A percentile compares a stretch with the other conserved stretches of the same genome.
Evolutionary conservation across 2,797 vertebrate genomes (phyloP).

Genomic region (Apodemus agrarius): DNA sequence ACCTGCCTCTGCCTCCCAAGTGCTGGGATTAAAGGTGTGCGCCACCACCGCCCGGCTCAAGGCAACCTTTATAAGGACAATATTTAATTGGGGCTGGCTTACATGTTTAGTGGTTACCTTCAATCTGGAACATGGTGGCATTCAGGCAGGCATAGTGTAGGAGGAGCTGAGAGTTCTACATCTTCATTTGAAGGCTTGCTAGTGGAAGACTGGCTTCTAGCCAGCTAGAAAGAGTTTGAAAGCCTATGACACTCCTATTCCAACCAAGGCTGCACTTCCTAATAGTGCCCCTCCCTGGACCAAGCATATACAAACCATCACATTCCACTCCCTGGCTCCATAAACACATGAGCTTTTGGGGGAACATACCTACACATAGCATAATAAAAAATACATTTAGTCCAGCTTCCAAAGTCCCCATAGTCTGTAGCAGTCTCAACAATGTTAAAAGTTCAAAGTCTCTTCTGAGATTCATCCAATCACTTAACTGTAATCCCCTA

Average conservation of each 20-base stretch:
- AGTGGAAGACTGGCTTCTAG: not conserved
- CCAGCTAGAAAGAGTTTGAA: not conserved
- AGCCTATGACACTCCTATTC: not conserved
- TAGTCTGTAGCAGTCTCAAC: too few relatives aligned
- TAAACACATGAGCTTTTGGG: too few relatives aligned
- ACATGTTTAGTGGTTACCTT: not conserved
- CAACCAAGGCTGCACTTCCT: not conserved
- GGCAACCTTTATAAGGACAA: not conserved
- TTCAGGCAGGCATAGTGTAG: not conserved
- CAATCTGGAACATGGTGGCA: not conserved
- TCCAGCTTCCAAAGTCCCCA: too few relatives aligned
- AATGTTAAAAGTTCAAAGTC: too few relatives aligned
- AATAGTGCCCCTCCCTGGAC: not conserved
- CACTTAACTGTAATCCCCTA: too few relatives aligned
- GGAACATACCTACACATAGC: too few relatives aligned
- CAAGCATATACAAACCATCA: not conserved
- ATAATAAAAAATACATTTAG: too few relatives aligned
- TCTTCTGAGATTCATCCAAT: too few relatives aligned
- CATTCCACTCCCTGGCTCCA: too few relatives aligned
- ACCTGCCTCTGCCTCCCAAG: too few relatives aligned
- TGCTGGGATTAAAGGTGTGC: too few relatives aligned
- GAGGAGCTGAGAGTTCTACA: not conserved
- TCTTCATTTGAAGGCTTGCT: not conserved
- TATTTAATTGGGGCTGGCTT: not conserved
- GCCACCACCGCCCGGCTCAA: too few relatives aligned